Evolutionary conservation across 2,113 vertebrate species (phyloP).

Genomic region (Etheostoma cragini): DNA sequence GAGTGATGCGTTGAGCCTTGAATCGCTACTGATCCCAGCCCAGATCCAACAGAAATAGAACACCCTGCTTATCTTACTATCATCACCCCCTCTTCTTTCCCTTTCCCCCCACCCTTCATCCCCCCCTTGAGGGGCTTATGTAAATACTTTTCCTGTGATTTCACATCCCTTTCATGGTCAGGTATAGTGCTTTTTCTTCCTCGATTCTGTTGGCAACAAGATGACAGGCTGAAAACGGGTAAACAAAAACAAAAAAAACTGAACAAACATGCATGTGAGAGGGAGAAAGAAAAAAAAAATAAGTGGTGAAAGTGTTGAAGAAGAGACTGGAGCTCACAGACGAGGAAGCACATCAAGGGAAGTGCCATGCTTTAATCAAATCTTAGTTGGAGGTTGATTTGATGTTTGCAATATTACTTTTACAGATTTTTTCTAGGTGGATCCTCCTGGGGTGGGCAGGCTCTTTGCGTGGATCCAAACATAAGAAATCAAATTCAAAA

Average conservation of each 20-base stretch:
- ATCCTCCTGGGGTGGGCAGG: conserved; percentile 2
- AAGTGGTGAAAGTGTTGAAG: background rate
- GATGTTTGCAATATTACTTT: conserved; percentile 58
- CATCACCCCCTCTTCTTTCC: background rate
- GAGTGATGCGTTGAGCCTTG: conserved; percentile 46
- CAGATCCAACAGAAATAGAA: conserved; percentile 72
- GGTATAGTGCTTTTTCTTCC: conserved; percentile 13
- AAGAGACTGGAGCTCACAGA: conserved; percentile 4
- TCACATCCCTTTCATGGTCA: conserved; percentile 28
- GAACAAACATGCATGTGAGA: background rate
- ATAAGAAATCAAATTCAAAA: conserved; percentile 22
- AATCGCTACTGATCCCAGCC: conserved; percentile 62
- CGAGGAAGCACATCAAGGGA: conserved; percentile 24
- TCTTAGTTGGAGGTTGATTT: conserved; percentile 65
- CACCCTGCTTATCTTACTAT: conserved; percentile 54
- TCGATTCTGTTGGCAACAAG: background rate
- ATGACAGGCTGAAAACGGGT: conserved; percentile 44
- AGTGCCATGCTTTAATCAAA: conserved; percentile 63
- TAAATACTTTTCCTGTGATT: conserved; percentile 64
- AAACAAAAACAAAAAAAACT: conserved; percentile 26
- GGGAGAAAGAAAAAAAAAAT: background rate
- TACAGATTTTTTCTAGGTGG: conserved; percentile 31
- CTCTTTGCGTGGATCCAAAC: conserved; percentile 25
- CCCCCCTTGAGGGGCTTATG: conserved; percentile 59
- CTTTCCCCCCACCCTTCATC: background rate